These are phyloP conservation scores for Megalonaias nervosa DNA, from an alignment of 1,140 invertebrate genomes.

Conservation along the genomic window DNA sequence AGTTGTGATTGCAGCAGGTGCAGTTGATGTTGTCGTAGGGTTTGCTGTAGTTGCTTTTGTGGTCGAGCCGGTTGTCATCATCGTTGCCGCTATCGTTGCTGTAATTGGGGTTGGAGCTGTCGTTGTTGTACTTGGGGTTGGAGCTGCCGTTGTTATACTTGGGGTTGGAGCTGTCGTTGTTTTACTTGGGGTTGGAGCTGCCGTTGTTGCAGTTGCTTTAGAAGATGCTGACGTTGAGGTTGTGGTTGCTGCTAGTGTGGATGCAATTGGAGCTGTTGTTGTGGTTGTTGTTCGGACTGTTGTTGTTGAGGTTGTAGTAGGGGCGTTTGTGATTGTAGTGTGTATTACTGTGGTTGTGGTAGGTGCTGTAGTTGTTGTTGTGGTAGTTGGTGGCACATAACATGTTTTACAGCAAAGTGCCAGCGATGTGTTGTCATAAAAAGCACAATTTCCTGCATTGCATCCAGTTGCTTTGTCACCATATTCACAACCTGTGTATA, in stretches of 20 bases:
- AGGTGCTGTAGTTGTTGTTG: not conserved
- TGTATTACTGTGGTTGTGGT: not conserved
- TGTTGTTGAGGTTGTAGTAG: not conserved
- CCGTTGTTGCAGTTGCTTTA: not conserved
- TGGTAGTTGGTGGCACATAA: not conserved
- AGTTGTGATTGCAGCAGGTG: conserved; percentile 10
- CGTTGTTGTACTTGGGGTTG: too few relatives aligned
- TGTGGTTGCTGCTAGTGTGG: not conserved
- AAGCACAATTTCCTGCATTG: too few relatives aligned
- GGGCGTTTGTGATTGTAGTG: not conserved
- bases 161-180: too few relatives aligned
- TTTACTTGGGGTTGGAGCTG: too few relatives aligned
- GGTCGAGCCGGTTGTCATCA: too few relatives aligned
- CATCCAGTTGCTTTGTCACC: too few relatives aligned
- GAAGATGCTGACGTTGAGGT: not conserved
- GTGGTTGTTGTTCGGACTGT: not conserved
- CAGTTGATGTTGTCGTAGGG: not conserved
- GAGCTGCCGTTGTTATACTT: too few relatives aligned
- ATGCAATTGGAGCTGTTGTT: conserved; percentile 1
- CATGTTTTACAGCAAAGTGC: too few relatives aligned
- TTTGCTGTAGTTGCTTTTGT: not conserved
- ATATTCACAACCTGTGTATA: too few relatives aligned
- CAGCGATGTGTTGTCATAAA: too few relatives aligned
- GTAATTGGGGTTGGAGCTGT: too few relatives aligned
- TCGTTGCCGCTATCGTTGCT: too few relatives aligned